phyloP scores from a whole-genome alignment of 2,797 vertebrate genomes.

The Tachyglossus aculeatus region DNA sequence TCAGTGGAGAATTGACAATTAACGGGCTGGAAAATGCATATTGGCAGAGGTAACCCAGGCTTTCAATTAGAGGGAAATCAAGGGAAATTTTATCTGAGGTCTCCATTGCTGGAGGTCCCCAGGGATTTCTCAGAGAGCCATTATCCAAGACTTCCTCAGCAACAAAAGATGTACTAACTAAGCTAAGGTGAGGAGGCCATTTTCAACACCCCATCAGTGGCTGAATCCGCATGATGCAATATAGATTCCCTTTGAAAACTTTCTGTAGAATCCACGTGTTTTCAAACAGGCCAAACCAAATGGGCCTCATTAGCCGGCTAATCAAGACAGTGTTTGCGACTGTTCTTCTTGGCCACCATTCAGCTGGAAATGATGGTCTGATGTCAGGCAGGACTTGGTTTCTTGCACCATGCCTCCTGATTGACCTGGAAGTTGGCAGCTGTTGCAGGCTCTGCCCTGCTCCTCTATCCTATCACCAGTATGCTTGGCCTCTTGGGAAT shows the following conservation, averaged over 20 bases:
- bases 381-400: too few relatives aligned
- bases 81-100: slow-evolving; percentile 4
- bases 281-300: neutral
- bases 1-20: neutral
- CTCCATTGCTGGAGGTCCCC: neutral
- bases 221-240: too few relatives aligned
- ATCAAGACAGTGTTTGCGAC: neutral
- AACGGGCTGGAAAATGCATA: neutral
- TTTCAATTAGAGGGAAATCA: neutral
- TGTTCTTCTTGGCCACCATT: neutral
- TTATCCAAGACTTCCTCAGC: neutral
- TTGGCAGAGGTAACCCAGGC: neutral
- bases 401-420: too few relatives aligned
- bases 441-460: too few relatives aligned
- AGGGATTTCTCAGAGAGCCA: neutral
- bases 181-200: neutral
- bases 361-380: neutral
- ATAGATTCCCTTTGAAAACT: too few relatives aligned
- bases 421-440: too few relatives aligned
- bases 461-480: too few relatives aligned
- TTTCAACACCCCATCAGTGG: too few relatives aligned
- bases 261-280: too few relatives aligned
- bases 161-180: neutral
- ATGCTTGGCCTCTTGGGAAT: too few relatives aligned
- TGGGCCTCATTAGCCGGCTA: accelerated